Conservation (phyloP, 2,113 vertebrate species). For the Neolamprologus toae region DNA sequence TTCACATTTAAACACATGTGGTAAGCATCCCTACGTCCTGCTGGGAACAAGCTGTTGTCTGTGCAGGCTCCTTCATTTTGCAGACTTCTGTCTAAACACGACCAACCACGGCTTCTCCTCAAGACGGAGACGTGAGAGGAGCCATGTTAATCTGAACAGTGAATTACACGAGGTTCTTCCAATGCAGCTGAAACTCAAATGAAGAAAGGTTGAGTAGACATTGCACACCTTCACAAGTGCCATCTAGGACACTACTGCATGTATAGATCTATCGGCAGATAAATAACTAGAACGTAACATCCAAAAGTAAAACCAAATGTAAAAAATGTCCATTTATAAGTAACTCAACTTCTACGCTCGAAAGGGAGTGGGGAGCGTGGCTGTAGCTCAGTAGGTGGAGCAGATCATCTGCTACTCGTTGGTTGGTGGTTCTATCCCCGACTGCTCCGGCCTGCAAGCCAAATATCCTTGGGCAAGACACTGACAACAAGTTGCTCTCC, state of each 20-base stretch:
- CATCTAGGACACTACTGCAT: background rate
- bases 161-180: background rate
- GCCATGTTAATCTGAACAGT: background rate
- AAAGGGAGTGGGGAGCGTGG: background rate
- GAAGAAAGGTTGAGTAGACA: background rate
- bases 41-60: background rate
- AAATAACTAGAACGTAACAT: background rate
- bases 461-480: background rate
- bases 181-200: background rate
- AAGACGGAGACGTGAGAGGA: background rate
- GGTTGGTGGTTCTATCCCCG: background rate
- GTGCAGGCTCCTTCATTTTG: background rate
- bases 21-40: background rate
- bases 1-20: background rate
- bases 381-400: background rate
- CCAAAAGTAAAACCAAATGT: background rate
- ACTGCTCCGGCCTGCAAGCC: background rate
- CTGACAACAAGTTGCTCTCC: background rate
- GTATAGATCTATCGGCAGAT: background rate
- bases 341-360: background rate
- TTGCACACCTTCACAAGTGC: background rate
- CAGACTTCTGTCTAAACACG: background rate
- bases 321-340: background rate
- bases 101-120: background rate
- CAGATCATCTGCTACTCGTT: background rate